phyloP scores from a whole-genome alignment of 1,140 invertebrate genomes.

The Cherax quadricarinatus region DNA sequence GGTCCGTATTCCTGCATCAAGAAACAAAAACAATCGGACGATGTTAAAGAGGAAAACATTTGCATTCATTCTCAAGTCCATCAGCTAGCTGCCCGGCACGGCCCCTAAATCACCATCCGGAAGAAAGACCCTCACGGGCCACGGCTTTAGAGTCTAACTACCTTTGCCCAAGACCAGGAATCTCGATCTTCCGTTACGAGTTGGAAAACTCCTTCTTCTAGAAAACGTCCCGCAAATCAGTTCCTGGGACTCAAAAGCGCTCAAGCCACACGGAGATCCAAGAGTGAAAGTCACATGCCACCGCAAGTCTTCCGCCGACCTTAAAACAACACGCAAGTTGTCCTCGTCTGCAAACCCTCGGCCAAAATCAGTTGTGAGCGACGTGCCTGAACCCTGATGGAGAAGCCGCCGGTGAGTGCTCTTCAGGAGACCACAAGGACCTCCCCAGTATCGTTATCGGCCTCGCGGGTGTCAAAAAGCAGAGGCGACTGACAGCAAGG shows the following conservation, averaged over 20 bases:
- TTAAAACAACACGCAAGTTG: neutral
- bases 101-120: slow-evolving; percentile 36
- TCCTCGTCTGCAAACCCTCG: neutral
- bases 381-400: slow-evolving; percentile 68
- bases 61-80: slow-evolving; percentile 40
- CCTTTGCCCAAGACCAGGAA: neutral
- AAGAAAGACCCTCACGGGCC: neutral
- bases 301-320: neutral
- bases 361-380: slow-evolving; percentile 68
- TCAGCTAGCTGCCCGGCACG: slow-evolving; percentile 58
- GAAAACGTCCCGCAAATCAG: slow-evolving; percentile 54
- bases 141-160: neutral
- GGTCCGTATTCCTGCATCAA: neutral
- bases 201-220: slow-evolving; percentile 38
- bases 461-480: slow-evolving; percentile 68
- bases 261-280: slow-evolving; percentile 15
- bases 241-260: slow-evolving; percentile 14
- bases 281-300: slow-evolving; percentile 9
- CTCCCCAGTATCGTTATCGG: slow-evolving; percentile 70
- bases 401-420: slow-evolving; percentile 54
- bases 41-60: slow-evolving; percentile 58
- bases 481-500: slow-evolving; percentile 67
- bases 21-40: slow-evolving; percentile 41
- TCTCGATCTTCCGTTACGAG: slow-evolving; percentile 29
- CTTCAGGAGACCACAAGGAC: slow-evolving; percentile 66